Evolutionary conservation across 2,113 vertebrate genomes (phyloP).

Genomic region (Eira barbara): DNA sequence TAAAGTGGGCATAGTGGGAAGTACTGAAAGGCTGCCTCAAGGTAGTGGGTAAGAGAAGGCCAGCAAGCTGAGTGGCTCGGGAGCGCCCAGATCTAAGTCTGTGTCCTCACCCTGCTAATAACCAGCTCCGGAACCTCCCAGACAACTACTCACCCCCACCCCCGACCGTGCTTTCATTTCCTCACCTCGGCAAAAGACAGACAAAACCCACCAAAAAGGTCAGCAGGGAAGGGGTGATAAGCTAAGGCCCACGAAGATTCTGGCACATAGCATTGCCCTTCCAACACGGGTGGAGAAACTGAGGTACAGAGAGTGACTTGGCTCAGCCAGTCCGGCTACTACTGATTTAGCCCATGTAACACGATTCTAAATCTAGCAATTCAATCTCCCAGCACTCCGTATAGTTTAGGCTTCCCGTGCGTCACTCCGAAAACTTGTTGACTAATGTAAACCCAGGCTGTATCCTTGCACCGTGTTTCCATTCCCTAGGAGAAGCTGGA

Average conservation of each 20-base stretch:
- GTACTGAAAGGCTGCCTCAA: background rate
- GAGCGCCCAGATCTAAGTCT: background rate
- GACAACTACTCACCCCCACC: background rate
- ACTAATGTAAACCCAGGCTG: background rate
- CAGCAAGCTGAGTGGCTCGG: background rate
- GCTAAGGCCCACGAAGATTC: rapidly evolving
- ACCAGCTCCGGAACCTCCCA: background rate
- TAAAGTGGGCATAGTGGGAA: background rate
- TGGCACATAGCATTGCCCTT: rapidly evolving
- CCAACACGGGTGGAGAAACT: background rate
- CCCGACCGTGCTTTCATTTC: background rate
- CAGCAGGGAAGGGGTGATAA: background rate
- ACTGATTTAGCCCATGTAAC: background rate
- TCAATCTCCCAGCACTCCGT: background rate
- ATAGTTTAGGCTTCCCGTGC: background rate
- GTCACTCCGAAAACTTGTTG: conserved; percentile 27
- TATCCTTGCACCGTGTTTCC: background rate
- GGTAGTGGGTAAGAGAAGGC: background rate
- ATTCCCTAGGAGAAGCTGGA: background rate
- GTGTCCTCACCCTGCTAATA: too few species aligned
- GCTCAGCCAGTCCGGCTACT: background rate
- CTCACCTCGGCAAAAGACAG: background rate
- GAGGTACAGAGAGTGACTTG: background rate
- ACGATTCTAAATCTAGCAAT: background rate
- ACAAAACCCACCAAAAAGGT: background rate